A percentile compares a stretch with the other conserved stretches of the same genome.
Evolutionary conservation across 2,888 invertebrate species (phyloP).

Genomic region (Therioaphis trifolii): DNA sequence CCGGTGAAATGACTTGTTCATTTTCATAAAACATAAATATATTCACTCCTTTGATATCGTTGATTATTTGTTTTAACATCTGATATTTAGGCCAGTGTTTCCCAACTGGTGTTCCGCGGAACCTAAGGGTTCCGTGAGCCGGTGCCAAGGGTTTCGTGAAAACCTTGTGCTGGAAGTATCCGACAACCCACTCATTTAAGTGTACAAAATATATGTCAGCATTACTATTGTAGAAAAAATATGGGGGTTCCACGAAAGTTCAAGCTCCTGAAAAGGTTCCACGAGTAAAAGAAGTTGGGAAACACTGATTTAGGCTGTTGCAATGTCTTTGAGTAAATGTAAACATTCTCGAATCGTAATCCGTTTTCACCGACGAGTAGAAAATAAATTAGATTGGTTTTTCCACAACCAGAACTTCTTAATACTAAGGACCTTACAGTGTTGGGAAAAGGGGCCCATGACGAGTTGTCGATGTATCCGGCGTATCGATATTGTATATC

Average conservation of each 20-base stretch:
- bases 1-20: constrained; percentile 17
- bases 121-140: too few species aligned
- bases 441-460: constrained; percentile 66
- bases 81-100: too few species aligned
- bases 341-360: constrained; percentile 65
- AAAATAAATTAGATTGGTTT: constrained; percentile 65
- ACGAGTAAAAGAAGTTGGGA: too few species aligned
- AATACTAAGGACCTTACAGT: constrained; percentile 65
- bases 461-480: background rate
- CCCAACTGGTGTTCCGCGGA: too few species aligned
- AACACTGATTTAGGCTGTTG: constrained; percentile 67
- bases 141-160: too few species aligned
- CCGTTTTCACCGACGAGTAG: constrained; percentile 64
- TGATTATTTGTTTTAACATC: constrained; percentile 65
- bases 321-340: constrained; percentile 66
- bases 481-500: background rate
- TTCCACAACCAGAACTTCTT: constrained; percentile 65
- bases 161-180: too few species aligned
- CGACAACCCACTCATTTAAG: too few species aligned
- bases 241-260: too few species aligned
- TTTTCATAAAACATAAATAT: constrained; percentile 65
- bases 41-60: constrained; percentile 65
- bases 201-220: too few species aligned
- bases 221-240: too few species aligned
- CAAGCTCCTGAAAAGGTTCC: too few species aligned